Conservation (phyloP, 2,888 invertebrate genomes). For the Xestia sexstrigata region DNA sequence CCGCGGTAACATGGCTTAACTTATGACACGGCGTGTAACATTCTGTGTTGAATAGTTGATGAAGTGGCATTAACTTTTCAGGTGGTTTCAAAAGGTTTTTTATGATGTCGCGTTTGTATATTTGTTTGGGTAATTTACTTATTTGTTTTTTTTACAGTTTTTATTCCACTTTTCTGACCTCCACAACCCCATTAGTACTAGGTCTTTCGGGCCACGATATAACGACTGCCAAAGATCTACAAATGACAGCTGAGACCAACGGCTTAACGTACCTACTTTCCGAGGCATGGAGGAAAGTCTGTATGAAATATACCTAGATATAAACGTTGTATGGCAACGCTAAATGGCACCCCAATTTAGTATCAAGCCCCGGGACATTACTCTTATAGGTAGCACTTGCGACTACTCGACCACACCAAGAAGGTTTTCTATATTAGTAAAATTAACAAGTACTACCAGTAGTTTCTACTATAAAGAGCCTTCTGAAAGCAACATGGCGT, state of each 20-base stretch:
- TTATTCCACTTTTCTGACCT: neutral
- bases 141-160: neutral
- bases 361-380: too few relatives aligned
- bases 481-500: slow-evolving; percentile 78
- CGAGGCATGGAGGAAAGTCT: too few relatives aligned
- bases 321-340: too few relatives aligned
- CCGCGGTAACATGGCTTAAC: slow-evolving; percentile 70
- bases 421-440: neutral
- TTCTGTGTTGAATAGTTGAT: slow-evolving; percentile 83
- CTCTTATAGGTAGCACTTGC: too few relatives aligned
- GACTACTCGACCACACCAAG: neutral
- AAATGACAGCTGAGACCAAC: neutral
- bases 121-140: slow-evolving; percentile 3
- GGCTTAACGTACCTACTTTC: neutral
- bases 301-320: too few relatives aligned
- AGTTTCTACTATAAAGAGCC: slow-evolving; percentile 69
- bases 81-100: slow-evolving; percentile 63
- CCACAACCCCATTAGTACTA: too few relatives aligned
- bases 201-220: too few relatives aligned
- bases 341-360: too few relatives aligned
- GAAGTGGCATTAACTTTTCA: slow-evolving; percentile 81
- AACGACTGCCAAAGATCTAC: neutral
- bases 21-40: slow-evolving; percentile 81
- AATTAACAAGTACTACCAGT: slow-evolving; percentile 4
- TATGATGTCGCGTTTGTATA: slow-evolving; percentile 37